Evolutionary conservation across 2,888 invertebrate genomes (phyloP).

Genomic region (Oscheius sp.): DNA sequence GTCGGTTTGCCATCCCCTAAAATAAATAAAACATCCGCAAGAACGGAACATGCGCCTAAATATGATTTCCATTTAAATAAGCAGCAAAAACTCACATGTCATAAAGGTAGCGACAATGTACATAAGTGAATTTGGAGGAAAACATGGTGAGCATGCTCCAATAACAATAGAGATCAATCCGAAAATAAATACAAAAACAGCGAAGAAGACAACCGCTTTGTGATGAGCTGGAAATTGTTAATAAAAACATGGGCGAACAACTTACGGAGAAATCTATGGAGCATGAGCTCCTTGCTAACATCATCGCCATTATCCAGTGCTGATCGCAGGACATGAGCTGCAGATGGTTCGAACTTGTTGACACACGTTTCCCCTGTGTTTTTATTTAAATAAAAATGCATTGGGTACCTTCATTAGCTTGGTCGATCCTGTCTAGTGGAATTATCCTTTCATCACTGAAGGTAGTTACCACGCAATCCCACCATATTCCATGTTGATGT

Average conservation of each 20-base stretch:
- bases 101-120: slow-evolving; percentile 62
- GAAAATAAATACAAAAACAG: slow-evolving; percentile 61
- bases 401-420: slow-evolving; percentile 39
- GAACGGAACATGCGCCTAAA: slow-evolving; percentile 55
- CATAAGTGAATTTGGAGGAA: slow-evolving; percentile 60
- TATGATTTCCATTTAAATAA: background rate
- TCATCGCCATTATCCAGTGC: slow-evolving; percentile 52
- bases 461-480: slow-evolving; percentile 58
- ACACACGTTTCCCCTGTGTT: slow-evolving; percentile 47
- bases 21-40: slow-evolving; percentile 58
- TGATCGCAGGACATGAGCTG: slow-evolving; percentile 43
- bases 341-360: slow-evolving; percentile 54
- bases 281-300: slow-evolving; percentile 45
- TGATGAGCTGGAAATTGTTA: slow-evolving; percentile 55
- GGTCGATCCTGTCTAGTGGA: slow-evolving; percentile 40
- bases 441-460: slow-evolving; percentile 49
- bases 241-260: too few species aligned
- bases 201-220: slow-evolving; percentile 63
- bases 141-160: slow-evolving; percentile 61
- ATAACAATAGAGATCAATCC: slow-evolving; percentile 53
- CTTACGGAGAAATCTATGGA: slow-evolving; percentile 61
- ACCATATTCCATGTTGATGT: slow-evolving; percentile 62
- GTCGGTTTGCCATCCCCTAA: slow-evolving; percentile 3
- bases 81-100: slow-evolving; percentile 44
- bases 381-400: background rate